Conservation (phyloP, 2,888 invertebrate genomes). For the Drosophila paranaensis region DNA sequence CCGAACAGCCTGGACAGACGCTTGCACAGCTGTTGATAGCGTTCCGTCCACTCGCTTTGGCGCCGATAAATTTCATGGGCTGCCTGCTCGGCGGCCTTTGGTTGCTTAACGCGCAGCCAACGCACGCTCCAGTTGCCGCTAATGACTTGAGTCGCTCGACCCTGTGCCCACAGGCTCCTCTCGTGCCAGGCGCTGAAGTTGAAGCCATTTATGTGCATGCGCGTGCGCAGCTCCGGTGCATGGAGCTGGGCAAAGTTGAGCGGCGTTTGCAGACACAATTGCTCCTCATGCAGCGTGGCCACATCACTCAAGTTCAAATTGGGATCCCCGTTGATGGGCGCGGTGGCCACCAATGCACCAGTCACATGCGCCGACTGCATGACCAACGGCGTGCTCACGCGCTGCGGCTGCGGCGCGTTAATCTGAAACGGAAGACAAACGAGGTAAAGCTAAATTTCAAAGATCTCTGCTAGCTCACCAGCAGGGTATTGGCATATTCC, state of each 20-base stretch:
- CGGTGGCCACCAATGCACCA: constrained; percentile 72
- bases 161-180: constrained; percentile 80
- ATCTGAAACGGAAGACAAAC: constrained; percentile 52
- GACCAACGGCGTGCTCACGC: constrained; percentile 83
- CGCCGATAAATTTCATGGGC: constrained; percentile 47
- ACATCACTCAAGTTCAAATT: constrained; percentile 82
- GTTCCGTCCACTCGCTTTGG: constrained; percentile 26
- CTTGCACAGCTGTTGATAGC: constrained; percentile 61
- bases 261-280: constrained; percentile 74
- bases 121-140: constrained; percentile 85
- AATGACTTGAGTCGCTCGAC: constrained; percentile 83
- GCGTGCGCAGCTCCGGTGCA: constrained; percentile 66
- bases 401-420: constrained; percentile 74
- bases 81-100: not conserved
- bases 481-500: constrained; percentile 86
- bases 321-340: constrained; percentile 82
- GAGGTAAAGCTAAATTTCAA: not conserved
- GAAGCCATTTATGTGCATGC: constrained; percentile 82
- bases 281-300: constrained; percentile 81
- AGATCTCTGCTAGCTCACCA: constrained; percentile 83
- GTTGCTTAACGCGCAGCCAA: constrained; percentile 56
- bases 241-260: constrained; percentile 75
- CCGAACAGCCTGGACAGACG: constrained; percentile 40
- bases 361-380: constrained; percentile 83
- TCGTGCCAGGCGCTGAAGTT: constrained; percentile 85